Evolutionary conservation across 1,140 invertebrate genomes (phyloP).

Genomic region (Drosophila repletoides): DNA sequence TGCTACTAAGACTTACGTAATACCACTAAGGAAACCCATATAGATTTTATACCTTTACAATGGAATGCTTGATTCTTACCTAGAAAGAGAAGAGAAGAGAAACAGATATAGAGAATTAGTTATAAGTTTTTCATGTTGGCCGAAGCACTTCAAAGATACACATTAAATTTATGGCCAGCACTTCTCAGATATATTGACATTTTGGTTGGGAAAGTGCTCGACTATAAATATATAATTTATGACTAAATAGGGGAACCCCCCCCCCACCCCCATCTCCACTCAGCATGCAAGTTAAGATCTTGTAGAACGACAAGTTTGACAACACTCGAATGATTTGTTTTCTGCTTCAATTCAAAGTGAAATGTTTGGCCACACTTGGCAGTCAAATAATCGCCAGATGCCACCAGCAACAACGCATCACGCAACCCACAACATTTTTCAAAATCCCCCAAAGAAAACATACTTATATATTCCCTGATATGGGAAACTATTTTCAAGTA

Average conservation of each 20-base stretch:
- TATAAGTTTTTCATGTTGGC: neutral
- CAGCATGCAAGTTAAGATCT: neutral
- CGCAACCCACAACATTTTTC: constrained; percentile 16
- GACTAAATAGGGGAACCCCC: constrained; percentile 45
- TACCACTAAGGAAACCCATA: neutral
- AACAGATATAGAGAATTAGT: constrained; percentile 34
- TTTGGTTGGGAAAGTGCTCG: neutral
- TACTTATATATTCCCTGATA: constrained; percentile 25
- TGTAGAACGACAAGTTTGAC: constrained; percentile 12
- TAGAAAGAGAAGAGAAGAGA: constrained; percentile 47
- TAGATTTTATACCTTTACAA: neutral
- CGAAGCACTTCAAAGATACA: constrained; percentile 16
- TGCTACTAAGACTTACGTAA: constrained; percentile 75
- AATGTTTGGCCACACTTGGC: constrained; percentile 42
- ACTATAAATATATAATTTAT: constrained; percentile 72
- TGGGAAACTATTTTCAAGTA: constrained; percentile 25
- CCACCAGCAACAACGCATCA: constrained; percentile 10
- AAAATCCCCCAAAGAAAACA: constrained; percentile 20
- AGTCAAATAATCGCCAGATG: constrained; percentile 42
- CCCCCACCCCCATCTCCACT: no score
- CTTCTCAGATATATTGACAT: constrained; percentile 29
- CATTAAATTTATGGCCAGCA: constrained; percentile 45
- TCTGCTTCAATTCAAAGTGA: constrained; percentile 31
- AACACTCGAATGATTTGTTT: constrained; percentile 59
- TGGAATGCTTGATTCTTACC: constrained; percentile 55